These are phyloP conservation scores for Cyprinodon tularosa DNA, from an alignment of 2,113 vertebrate genomes.

Conservation along the genomic window DNA sequence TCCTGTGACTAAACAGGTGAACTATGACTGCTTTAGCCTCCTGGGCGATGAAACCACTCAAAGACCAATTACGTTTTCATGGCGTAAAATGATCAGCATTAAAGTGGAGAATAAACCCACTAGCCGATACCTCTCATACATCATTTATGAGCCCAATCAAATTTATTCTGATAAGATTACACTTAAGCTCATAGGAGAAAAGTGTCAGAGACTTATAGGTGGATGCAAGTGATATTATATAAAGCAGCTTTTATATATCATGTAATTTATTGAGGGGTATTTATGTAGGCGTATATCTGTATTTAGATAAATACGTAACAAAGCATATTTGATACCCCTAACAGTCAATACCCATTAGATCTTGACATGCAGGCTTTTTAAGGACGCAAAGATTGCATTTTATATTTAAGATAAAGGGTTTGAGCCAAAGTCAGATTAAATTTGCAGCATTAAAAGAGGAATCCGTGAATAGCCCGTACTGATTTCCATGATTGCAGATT, in stretches of 20 bases:
- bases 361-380: background rate
- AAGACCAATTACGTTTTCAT: constrained; percentile 39
- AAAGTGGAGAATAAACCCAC: constrained; percentile 49
- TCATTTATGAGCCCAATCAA: constrained; percentile 62
- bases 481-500: background rate
- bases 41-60: constrained; percentile 38
- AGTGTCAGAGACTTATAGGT: constrained; percentile 15
- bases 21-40: constrained; percentile 25
- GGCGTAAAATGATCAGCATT: constrained; percentile 40
- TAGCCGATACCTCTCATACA: constrained; percentile 41
- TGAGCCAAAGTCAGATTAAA: background rate
- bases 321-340: background rate
- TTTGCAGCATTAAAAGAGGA: background rate
- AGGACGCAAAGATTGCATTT: too few relatives aligned
- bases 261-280: background rate
- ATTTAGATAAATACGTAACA: background rate
- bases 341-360: background rate
- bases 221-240: constrained; percentile 18
- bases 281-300: constrained; percentile 1
- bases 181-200: constrained; percentile 41
- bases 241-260: constrained; percentile 6
- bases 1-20: constrained; percentile 43
- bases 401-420: background rate
- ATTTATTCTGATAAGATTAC: constrained; percentile 67
- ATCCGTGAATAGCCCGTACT: too few relatives aligned